Evolutionary conservation across 2,113 vertebrate genomes (phyloP).

Genomic region (Hemiscyllium ocellatum): DNA sequence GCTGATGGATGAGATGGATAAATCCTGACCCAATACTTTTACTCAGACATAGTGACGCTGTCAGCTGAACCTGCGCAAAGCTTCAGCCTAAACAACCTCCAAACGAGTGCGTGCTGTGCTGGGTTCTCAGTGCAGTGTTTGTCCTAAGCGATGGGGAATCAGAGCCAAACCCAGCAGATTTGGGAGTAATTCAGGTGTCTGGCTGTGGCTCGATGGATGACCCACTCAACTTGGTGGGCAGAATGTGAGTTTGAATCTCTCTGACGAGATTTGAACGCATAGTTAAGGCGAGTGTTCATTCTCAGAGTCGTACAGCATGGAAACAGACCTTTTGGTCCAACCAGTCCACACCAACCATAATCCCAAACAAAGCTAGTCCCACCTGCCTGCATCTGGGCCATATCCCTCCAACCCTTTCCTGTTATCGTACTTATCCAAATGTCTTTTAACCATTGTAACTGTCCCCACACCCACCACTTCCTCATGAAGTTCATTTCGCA

Average conservation of each 20-base stretch:
- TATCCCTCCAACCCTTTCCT: no score
- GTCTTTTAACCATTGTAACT: no score
- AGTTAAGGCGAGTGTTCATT: no score
- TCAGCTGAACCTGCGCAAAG: not conserved
- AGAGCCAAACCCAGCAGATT: not conserved
- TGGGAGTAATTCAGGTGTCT: not conserved
- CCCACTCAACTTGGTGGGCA: no score
- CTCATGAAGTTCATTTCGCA: no score
- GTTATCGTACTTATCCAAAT: no score
- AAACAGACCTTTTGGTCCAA: no score
- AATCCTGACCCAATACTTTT: not conserved
- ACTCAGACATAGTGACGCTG: not conserved
- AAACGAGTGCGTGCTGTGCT: not conserved
- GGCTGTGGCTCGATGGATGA: not conserved
- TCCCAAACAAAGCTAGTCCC: no score
- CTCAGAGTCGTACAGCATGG: not conserved
- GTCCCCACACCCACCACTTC: no score
- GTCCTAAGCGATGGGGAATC: no score
- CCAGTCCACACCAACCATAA: no score
- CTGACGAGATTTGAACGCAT: not conserved
- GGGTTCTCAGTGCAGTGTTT: not conserved
- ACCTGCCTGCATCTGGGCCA: no score
- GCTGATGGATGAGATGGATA: not conserved
- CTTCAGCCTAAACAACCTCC: not conserved
- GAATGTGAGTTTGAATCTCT: not conserved